These are phyloP conservation scores for Urechis unicinctus DNA, from an alignment of 2,888 invertebrate species.

Conservation along the genomic window DNA sequence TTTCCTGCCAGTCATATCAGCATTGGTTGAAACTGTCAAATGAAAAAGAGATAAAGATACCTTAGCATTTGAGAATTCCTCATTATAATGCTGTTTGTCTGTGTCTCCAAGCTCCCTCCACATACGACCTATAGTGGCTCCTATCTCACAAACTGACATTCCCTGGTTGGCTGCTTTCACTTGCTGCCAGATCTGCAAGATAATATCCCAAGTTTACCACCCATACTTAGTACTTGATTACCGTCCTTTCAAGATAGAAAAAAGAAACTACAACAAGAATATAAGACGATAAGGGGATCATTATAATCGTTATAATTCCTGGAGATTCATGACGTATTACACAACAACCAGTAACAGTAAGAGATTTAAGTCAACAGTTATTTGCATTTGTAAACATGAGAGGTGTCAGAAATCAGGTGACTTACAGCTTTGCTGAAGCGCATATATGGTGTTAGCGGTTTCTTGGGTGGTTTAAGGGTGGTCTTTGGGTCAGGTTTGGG, in stretches of 20 bases:
- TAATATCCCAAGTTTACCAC: no score
- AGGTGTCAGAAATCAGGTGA: no score
- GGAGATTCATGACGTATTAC: not conserved
- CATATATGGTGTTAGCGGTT: constrained; percentile 28
- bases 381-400: no score
- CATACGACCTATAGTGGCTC: constrained; percentile 25
- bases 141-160: constrained; percentile 26
- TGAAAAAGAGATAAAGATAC: constrained; percentile 6
- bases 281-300: not conserved
- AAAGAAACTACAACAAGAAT: not conserved
- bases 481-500: not conserved
- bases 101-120: constrained; percentile 23
- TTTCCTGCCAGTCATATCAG: no score
- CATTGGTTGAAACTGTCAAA: no score
- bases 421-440: constrained; percentile 26
- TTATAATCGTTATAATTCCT: not conserved
- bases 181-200: constrained; percentile 24
- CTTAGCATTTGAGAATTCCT: constrained; percentile 22
- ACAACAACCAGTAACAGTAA: no score
- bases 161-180: constrained; percentile 22
- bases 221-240: no score
- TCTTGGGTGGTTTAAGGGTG: constrained; percentile 21
- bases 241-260: no score
- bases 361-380: no score
- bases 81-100: constrained; percentile 24